Evolutionary conservation across 2,888 invertebrate genomes (phyloP).

Genomic region (Watsonalla binaria): DNA sequence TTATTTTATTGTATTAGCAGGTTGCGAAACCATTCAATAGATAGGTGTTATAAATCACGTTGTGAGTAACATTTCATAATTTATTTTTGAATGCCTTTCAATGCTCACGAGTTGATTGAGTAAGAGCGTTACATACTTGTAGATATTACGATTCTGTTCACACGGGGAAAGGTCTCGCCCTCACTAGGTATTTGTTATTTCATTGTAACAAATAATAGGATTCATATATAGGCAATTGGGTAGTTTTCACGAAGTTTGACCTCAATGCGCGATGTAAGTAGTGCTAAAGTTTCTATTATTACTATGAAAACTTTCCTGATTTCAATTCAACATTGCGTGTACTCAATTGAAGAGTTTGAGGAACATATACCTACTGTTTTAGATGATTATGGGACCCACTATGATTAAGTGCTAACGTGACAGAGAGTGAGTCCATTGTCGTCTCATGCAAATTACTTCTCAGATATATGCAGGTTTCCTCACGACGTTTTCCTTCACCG

Average conservation of each 20-base stretch:
- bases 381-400: too few relatives aligned
- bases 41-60: not conserved
- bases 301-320: conserved; percentile 20
- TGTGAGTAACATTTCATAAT: not conserved
- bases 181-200: conserved; percentile 43
- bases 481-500: too few relatives aligned
- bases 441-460: too few relatives aligned
- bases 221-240: conserved; percentile 52
- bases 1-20: not conserved
- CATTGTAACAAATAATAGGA: conserved; percentile 62
- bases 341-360: not conserved
- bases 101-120: conserved; percentile 1
- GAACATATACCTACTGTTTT: too few relatives aligned
- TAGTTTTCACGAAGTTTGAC: conserved; percentile 39
- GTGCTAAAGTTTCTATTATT: conserved; percentile 34
- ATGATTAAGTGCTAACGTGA: too few relatives aligned
- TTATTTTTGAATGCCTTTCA: conserved; percentile 1
- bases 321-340: conserved; percentile 13
- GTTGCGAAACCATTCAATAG: not conserved
- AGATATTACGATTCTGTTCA: conserved; percentile 10
- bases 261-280: conserved; percentile 26
- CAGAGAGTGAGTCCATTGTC: too few relatives aligned
- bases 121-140: conserved; percentile 8
- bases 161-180: conserved; percentile 20
- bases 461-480: too few relatives aligned